Evolutionary conservation across 2,888 invertebrate genomes (phyloP).

Genomic region (Rotaria sp.): DNA sequence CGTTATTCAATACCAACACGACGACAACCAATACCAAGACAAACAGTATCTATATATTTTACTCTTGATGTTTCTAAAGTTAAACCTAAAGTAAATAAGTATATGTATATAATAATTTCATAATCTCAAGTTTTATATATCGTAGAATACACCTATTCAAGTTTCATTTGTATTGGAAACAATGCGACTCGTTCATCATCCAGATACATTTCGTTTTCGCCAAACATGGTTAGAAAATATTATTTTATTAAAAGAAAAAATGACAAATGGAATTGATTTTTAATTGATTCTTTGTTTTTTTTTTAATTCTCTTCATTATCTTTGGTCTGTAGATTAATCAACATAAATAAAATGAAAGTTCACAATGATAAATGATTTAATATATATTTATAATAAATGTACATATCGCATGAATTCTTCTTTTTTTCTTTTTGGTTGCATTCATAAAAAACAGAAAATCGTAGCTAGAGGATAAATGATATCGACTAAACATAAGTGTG

Average conservation of each 20-base stretch:
- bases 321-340: no score
- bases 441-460: not conserved
- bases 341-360: not conserved
- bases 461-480: not conserved
- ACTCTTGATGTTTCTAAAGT: conserved; percentile 53
- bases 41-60: conserved; percentile 55
- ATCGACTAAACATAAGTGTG: not conserved
- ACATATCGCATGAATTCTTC: not conserved
- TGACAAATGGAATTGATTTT: not conserved
- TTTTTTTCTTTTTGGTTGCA: not conserved
- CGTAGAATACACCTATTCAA: conserved; percentile 52
- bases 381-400: conserved; percentile 19
- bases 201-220: conserved; percentile 54
- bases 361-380: not conserved
- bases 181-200: conserved; percentile 53
- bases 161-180: conserved; percentile 55
- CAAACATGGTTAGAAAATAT: conserved; percentile 55
- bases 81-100: conserved; percentile 31
- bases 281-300: no score
- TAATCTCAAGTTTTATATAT: no score
- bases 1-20: conserved; percentile 55
- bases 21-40: conserved; percentile 53
- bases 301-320: no score
- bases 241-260: conserved; percentile 51
- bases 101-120: no score